Evolutionary conservation across 1,140 invertebrate species (phyloP).

Genomic region (Carposina sasakii): DNA sequence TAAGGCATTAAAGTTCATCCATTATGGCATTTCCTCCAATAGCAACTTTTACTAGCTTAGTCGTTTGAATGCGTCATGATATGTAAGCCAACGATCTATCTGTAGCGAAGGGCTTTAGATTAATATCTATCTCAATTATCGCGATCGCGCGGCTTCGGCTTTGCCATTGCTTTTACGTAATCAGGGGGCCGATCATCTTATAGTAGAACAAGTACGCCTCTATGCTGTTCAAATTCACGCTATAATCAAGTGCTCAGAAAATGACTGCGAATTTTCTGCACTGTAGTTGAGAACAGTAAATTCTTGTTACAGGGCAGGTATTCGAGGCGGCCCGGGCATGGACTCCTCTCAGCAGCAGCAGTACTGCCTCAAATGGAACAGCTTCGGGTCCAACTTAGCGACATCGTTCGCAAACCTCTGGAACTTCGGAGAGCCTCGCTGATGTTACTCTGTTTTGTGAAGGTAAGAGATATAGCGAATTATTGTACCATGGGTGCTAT

Average conservation of each 20-base stretch:
- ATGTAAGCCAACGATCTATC: too few relatives aligned
- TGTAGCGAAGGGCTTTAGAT: too few relatives aligned
- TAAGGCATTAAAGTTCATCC: too few relatives aligned
- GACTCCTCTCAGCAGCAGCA: constrained; percentile 91
- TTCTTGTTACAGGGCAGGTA: constrained; percentile 68
- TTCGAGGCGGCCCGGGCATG: constrained; percentile 77
- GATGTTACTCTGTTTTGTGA: constrained; percentile 93
- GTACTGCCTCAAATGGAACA: constrained; percentile 94
- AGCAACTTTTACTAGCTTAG: too few relatives aligned
- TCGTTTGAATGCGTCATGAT: too few relatives aligned
- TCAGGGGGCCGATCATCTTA: background rate
- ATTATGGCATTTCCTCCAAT: too few relatives aligned
- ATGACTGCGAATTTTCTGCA: too few relatives aligned
- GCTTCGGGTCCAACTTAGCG: constrained; percentile 90
- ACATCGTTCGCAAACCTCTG: constrained; percentile 90
- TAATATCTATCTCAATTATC: too few relatives aligned
- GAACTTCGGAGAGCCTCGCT: constrained; percentile 90
- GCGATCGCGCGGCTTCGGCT: background rate
- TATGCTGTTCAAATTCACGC: background rate
- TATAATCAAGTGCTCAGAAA: background rate
- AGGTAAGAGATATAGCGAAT: constrained; percentile 77
- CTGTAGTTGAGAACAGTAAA: too few relatives aligned
- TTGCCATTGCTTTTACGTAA: constrained; percentile 5
- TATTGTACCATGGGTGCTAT: too few relatives aligned
- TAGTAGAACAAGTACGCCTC: background rate